Evolutionary conservation across 2,113 vertebrate species (phyloP), one percentile per base, ranked within the genome.

Genomic region (Eidolon helvum): DNA sequence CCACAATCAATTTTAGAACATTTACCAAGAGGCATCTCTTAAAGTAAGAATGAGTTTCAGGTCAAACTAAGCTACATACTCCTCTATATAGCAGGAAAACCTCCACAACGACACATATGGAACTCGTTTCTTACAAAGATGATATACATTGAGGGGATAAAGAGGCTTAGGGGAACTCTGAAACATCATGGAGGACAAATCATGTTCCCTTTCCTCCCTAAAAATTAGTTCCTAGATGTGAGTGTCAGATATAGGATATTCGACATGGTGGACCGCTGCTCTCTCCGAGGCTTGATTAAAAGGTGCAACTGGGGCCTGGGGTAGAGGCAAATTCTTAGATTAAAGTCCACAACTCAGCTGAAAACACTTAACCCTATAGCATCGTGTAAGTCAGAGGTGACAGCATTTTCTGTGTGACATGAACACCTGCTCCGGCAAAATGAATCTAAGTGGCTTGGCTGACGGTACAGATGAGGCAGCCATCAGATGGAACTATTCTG

Each of bases 351-450:
- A 53, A 40, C 83, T 83, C 84, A 92, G 74, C 57, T 90, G 78
- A 87, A 97, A 91, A 91, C 11, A 16, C 74, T 96, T 95, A 87
- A 90, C 75, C 50, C 50, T 92, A 53, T 2, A 95, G 69, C 50
- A 45, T 71, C 3, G 2, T 57, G 48, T n/a, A 92, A 91, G 66
- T 86, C 59, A 71, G 50, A 59, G 77, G 78, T 84, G 88, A 90
- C 57, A 95, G 69, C 21, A 72, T 94, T 83, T 95, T 96, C 74
- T 78, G 15, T 66, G 84, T 74, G 74, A 66, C 69, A 43, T 1
- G 55, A 91, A 93, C 43, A 86, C 75, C 57, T 55, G 63, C 79
- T 72, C 53, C 65, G 65, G 45, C 38, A 50, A 87, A 90, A 84
- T 33, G 78, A 89, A 48, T 14, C 78, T 61, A 43, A 57, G 45